These are phyloP conservation scores for Cryptosula pallasiana DNA, from an alignment of 2,888 invertebrate species.

Conservation along the genomic window DNA sequence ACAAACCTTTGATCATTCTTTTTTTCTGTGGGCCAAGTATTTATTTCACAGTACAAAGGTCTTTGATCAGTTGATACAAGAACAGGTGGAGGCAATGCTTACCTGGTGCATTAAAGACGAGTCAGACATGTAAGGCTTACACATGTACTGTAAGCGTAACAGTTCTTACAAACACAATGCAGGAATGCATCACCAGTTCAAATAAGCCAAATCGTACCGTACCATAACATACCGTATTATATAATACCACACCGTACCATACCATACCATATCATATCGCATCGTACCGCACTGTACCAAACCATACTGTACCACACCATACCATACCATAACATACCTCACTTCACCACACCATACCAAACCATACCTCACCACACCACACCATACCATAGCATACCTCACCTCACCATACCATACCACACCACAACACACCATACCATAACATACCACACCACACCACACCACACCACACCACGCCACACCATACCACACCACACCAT, in stretches of 20 bases:
- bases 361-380: slow-evolving; percentile 4
- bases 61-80: no score
- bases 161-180: no score
- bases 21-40: no score
- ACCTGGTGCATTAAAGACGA: no score
- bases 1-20: no score
- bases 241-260: neutral
- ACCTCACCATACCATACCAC: slow-evolving; percentile 3
- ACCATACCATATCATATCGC: neutral
- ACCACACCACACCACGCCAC: neutral
- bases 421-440: slow-evolving; percentile 11
- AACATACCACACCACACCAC: slow-evolving; percentile 3
- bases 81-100: no score
- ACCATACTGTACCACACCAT: neutral
- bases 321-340: neutral
- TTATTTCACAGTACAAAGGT: no score
- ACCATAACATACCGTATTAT: no score
- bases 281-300: neutral
- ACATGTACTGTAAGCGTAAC: no score
- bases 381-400: neutral
- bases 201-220: no score
- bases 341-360: neutral
- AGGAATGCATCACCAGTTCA: no score
- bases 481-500: neutral
- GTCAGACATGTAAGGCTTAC: no score